Evolutionary conservation across 2,888 invertebrate genomes (phyloP).

Genomic region (Ophraella communa): DNA sequence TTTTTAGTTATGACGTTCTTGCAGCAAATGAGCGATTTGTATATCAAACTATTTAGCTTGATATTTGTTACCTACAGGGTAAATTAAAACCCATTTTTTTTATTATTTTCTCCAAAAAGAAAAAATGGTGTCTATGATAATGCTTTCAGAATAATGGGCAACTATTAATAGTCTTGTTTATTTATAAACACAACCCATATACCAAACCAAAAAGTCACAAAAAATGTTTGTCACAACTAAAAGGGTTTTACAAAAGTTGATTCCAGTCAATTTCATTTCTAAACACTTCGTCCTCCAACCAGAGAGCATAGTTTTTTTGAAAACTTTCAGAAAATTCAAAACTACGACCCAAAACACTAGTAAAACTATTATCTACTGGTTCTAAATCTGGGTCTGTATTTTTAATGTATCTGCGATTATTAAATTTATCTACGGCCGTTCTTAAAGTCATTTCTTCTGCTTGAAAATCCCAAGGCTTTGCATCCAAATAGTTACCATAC

Average conservation of each 20-base stretch:
- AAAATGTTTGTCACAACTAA: no score
- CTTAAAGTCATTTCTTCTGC: constrained; percentile 95
- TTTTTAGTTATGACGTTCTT: no score
- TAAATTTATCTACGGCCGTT: constrained; percentile 94
- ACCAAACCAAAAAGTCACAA: no score
- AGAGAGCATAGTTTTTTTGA: constrained; percentile 89
- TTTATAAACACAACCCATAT: no score
- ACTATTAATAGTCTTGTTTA: no score
- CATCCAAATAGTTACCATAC: constrained; percentile 97
- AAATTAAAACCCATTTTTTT: no score
- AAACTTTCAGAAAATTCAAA: constrained; percentile 91
- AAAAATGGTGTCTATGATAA: no score
- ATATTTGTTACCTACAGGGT: no score
- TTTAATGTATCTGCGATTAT: constrained; percentile 80
- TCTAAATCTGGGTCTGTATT: constrained; percentile 61
- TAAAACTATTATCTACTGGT: constrained; percentile 80
- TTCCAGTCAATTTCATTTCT: constrained; percentile 85
- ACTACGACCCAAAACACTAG: constrained; percentile 76
- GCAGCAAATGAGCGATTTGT: no score
- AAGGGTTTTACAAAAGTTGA: constrained; percentile 55
- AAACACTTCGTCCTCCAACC: constrained; percentile 97
- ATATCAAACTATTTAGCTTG: no score
- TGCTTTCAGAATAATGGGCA: no score
- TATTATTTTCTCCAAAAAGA: no score
- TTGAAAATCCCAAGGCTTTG: constrained; percentile 97